Conservation (phyloP, 2,797 vertebrate genomes). For the Leptodactylus fallax region DNA sequence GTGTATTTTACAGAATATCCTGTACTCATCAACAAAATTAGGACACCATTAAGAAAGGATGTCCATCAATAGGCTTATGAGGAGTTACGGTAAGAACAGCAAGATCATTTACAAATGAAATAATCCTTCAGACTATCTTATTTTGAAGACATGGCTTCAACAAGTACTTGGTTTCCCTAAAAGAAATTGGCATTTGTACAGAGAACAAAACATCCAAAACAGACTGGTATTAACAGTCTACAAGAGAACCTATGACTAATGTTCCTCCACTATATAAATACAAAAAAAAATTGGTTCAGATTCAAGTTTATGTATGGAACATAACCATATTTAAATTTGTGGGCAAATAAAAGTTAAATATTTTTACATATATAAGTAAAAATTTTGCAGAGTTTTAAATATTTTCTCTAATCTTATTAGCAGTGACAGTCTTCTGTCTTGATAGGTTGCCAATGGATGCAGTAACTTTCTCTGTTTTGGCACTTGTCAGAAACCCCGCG, state of each 20-base stretch:
- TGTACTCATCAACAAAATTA: conserved; percentile 61
- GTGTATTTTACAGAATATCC: conserved; percentile 66
- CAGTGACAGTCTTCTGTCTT: too few species aligned
- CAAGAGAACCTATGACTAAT: background rate
- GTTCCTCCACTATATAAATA: background rate
- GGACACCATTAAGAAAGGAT: conserved; percentile 64
- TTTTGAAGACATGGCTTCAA: background rate
- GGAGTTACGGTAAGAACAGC: conserved; percentile 1
- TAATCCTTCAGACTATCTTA: background rate
- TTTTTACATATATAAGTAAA: too few species aligned
- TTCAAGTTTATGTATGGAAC: background rate
- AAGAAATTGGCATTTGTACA: background rate
- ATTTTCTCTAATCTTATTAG: too few species aligned
- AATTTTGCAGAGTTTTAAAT: too few species aligned
- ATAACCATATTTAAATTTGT: too few species aligned
- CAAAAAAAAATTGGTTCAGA: background rate
- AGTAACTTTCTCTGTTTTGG: too few species aligned
- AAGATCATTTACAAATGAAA: background rate
- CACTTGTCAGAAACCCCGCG: too few species aligned
- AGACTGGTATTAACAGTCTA: background rate
- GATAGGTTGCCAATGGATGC: too few species aligned
- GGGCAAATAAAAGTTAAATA: too few species aligned
- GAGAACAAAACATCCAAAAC: background rate
- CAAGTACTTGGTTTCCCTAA: background rate
- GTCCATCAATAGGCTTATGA: conserved; percentile 65